A percentile compares a stretch with the other conserved stretches of the same genome.
Conservation (phyloP, 2,888 invertebrate species). For the Eilema caniola region DNA sequence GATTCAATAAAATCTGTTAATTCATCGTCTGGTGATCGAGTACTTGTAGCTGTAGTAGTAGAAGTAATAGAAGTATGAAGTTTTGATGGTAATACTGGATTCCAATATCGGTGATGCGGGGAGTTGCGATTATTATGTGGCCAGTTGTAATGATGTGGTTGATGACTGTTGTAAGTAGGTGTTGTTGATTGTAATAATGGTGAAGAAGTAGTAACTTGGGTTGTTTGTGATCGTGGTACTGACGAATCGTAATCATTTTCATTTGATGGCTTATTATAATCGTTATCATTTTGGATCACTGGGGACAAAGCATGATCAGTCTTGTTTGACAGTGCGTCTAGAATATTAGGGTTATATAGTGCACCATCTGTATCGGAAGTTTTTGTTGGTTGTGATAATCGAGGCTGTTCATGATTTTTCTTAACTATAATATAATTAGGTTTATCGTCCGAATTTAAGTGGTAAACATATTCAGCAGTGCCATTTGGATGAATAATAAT, state of each 20-base stretch:
- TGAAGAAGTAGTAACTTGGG: background rate
- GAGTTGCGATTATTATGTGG: background rate
- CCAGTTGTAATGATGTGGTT: background rate
- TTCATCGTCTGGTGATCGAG: background rate
- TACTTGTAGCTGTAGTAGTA: background rate
- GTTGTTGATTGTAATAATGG: background rate
- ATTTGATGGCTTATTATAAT: background rate
- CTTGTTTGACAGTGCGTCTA: background rate
- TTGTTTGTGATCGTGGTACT: background rate
- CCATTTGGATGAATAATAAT: conserved; percentile 65
- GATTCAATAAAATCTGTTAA: too few relatives aligned
- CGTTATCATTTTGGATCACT: background rate
- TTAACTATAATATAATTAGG: conserved; percentile 45
- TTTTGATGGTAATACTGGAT: background rate
- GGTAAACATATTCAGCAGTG: conserved; percentile 60
- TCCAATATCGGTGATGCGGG: background rate
- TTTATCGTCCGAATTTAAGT: conserved; percentile 50
- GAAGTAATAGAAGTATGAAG: background rate
- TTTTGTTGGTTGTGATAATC: background rate
- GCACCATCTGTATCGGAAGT: background rate
- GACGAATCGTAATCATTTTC: background rate
- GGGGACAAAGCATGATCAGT: background rate
- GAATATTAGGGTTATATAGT: background rate
- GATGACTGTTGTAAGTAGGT: background rate
- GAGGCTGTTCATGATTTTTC: background rate